Evolutionary conservation across 2,113 vertebrate genomes (phyloP), one percentile per base, ranked within the genome.

Genomic region (Limanda limanda): DNA sequence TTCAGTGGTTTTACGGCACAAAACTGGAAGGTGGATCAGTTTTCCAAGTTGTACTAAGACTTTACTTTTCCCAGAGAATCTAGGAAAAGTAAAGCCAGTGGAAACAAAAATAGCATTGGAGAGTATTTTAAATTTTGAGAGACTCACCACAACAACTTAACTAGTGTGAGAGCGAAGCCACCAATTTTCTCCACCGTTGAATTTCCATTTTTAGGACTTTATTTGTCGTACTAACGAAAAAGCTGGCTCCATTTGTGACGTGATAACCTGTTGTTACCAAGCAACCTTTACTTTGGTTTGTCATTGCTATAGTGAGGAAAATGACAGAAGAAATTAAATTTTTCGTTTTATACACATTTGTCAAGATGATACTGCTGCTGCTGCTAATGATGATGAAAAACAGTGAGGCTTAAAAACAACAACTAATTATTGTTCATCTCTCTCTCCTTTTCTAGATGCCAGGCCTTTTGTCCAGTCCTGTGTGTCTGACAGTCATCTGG

Each of bases 401-500:
- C 7, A 17, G 27, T 47, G 12, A 61, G 66, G 23, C 15, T 82
- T 71, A 14, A 40, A 58, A 68, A 47, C 40, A 68, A 47, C 40
- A 21, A 67, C 40, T 17, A 55, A 64, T 67, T 18, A 40, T 59
- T 40, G 23, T 37, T 15, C 18, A 9, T 45, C 37, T 68, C 8
- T 68, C 31, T 31, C 62, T 40, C 0, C 67, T 54, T 37, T 5
- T 84, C 37, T 48, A 92, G 89, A 92, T 93, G 89, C 90, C 86
- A 84, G 88, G 79, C 83, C 86, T 84, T 83, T 84, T 88, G 87
- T 87, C 85, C 81, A 87, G 85, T 85, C 83, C 87, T 91, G 82
- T 86, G 79, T 88, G 80, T 90, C 81, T 92, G 88, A 92, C 87
- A 88, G 88, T 92, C 88, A 88, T 93, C 90, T 93, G 89, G 65